Conservation (phyloP, 2,113 vertebrate species). For the Hirundichthys speculiger region DNA sequence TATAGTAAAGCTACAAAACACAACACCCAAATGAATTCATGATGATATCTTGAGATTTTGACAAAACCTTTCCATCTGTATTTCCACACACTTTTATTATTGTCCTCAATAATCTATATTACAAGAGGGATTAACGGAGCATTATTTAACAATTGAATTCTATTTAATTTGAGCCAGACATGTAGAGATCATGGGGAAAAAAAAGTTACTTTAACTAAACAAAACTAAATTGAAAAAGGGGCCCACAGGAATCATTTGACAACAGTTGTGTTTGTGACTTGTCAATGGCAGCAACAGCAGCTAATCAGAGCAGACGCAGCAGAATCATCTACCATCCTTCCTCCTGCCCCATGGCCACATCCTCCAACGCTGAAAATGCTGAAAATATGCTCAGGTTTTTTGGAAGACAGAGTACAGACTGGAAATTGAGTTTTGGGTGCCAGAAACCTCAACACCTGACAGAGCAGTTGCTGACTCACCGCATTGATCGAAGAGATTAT, state of each 20-base stretch:
- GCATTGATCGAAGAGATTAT: constrained; percentile 16
- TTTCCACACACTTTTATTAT: too few species aligned
- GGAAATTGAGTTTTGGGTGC: constrained; percentile 37
- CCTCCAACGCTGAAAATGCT: constrained; percentile 29
- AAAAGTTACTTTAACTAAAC: neutral
- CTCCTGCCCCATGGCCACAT: neutral
- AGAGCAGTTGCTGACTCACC: constrained; percentile 39
- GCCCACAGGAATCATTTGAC: constrained; percentile 1
- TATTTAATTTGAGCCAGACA: neutral
- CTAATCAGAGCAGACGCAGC: neutral
- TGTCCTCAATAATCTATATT: too few species aligned
- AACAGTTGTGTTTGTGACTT: constrained; percentile 3
- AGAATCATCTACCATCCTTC: constrained; percentile 2
- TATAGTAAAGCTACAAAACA: too few species aligned
- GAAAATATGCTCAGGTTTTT: constrained; percentile 46
- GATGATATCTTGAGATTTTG: too few species aligned
- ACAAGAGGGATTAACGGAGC: too few species aligned
- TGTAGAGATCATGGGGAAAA: neutral
- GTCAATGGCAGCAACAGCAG: constrained; percentile 3
- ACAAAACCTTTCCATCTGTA: too few species aligned
- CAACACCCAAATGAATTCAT: too few species aligned
- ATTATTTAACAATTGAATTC: too few species aligned
- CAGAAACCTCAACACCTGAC: constrained; percentile 53
- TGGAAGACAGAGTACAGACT: constrained; percentile 21
- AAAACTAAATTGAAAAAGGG: neutral